Percentiles rank a stretch among this genome's conserved stretches.
Conservation (phyloP, 2,888 invertebrate species). For the Drosophila lacicola region DNA sequence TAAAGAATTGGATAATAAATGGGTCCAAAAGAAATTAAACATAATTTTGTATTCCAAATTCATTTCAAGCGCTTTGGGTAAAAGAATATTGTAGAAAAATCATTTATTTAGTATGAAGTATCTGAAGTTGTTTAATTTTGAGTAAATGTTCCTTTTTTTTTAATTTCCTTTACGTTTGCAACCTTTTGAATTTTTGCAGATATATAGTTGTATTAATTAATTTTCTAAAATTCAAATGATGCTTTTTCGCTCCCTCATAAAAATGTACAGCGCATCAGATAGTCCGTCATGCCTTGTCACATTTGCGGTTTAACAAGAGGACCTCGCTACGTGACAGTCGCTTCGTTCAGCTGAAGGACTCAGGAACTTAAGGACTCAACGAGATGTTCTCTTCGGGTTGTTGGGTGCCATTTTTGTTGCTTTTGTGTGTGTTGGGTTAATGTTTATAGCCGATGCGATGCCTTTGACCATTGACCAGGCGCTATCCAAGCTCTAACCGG, state of each 20-base stretch:
- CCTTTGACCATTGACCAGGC: slow-evolving; percentile 49
- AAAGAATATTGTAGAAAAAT: too few relatives aligned
- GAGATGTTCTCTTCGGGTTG: slow-evolving; percentile 4
- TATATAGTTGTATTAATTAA: neutral
- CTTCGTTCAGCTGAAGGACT: slow-evolving; percentile 12
- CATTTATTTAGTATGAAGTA: too few relatives aligned
- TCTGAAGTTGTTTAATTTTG: too few relatives aligned
- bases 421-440: slow-evolving; percentile 33
- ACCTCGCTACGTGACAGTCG: slow-evolving; percentile 1
- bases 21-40: too few relatives aligned
- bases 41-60: too few relatives aligned
- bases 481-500: slow-evolving; percentile 28
- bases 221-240: neutral
- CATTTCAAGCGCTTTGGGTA: too few relatives aligned
- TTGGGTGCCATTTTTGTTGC: slow-evolving; percentile 18
- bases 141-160: too few relatives aligned
- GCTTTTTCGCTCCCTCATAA: neutral
- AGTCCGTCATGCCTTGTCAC: neutral
- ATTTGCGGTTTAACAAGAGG: neutral
- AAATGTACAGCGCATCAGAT: neutral
- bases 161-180: too few relatives aligned
- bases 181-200: too few relatives aligned
- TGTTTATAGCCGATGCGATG: slow-evolving; percentile 40
- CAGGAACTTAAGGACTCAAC: slow-evolving; percentile 16
- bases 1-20: too few relatives aligned